Evolutionary conservation across 1,140 invertebrate genomes (phyloP), one percentile per base, ranked within the genome.

Genomic region (Callitettix versicolor): DNA sequence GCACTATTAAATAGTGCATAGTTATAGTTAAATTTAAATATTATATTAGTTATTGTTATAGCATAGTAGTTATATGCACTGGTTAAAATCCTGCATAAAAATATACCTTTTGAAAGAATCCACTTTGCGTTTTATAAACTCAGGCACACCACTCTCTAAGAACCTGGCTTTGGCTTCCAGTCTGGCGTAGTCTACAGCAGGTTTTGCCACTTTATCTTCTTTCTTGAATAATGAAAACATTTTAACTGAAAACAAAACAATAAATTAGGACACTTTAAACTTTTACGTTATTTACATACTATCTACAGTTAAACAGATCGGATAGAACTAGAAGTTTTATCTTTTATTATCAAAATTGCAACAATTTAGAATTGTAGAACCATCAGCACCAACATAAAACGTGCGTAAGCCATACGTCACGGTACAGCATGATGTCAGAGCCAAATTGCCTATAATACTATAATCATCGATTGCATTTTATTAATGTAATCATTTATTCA

Each of bases 91-190:
- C n/a, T n/a, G n/a, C n/a, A n/a, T n/a, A n/a, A n/a, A n/a, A n/a
- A n/a, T 17, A 36, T 51, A 51, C 48, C 33, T 51, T 38, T 20
- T 51, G 2, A 51, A 30, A 11, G 15, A 18, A 15, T 51, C 48
- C 14, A 51, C 48, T 21, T 51, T 51, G 14, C 48, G 22, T 21
- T 51, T 51, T 11, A 51, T 38, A 20, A 7, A 15, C 36, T 51
- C 48, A 20, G 48, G 48, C 3, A 36, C 34, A 11, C 48, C 48
- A 51, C 48, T 51, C 36, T 51, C 48, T 17, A 51, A 14, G 36
- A 51, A 51, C 33, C 21, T 14, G 30, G 20, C 18, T 14, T 51
- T 51, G 14, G 48, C 48, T 38, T 38, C 36, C 20, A 51, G 18
- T 51, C 36, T 36, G 9, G 48, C 48, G 15, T 34, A 30, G 17